Base-by-base conservation (phyloP, 2,888 invertebrate genomes). In the Folsomia candida region DNA sequence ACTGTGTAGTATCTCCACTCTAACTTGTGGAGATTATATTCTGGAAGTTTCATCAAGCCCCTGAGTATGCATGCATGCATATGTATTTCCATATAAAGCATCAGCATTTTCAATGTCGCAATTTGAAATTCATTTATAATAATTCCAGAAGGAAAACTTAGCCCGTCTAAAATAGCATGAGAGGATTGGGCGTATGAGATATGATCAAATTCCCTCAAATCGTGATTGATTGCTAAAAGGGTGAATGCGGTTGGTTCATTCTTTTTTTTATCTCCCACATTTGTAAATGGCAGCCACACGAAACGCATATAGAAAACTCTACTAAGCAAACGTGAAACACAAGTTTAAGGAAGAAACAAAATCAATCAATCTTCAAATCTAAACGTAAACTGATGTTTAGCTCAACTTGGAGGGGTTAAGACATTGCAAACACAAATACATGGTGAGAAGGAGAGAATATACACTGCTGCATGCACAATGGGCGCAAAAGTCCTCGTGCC, bases 121-220 rank as follows among this genome's bases (percentile, higher is more conserved):
- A 9, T 37, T 4, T 14, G 4, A 14, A 37, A 37, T 37, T 37
- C 37, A 37, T 37, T 37, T 37, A 37, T 37, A 37, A 37, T 37
- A 37, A 4, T 37, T 37, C 37, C 14, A 14, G 37, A 9, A 37
- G 14, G 37, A 37, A 4, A 37, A 14, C 37, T 37, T 37, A 37
- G 4, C 14, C 4, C 4, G 14, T 37, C 14, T 37, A 37, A 37
- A 37, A 37, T 37, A 37, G 4, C 37, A 37, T 37, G 14, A 37
- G 14, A 37, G 37, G 37, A 37, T 37, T 37, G 6, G 6, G 4
- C 37, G 14, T 9, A 37, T 9, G 14, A 37, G 37, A 54, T 54
- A 64, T 24, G 63, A 64, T 64, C 51, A 51, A 20, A 64, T 51
- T 64, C 37, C 14, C 22, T 47, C 63, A 64, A 64, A 64, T 64